phyloP scores from a whole-genome alignment of 2,113 vertebrate genomes.

The Pyrgilauda ruficollis region DNA sequence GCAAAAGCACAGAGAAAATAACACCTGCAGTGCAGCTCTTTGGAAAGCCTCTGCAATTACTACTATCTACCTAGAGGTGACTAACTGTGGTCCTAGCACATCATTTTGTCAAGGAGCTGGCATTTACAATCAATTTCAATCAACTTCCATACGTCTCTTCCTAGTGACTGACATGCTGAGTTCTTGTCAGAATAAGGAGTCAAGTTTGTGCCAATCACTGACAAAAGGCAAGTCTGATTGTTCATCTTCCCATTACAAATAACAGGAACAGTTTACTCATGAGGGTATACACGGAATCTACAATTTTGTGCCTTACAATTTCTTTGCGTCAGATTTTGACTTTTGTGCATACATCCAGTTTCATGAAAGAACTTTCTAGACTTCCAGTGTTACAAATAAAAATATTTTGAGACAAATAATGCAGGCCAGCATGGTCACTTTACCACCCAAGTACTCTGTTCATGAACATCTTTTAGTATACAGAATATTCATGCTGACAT shows the following conservation, averaged over 20 bases:
- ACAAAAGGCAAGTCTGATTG: slow-evolving; percentile 17
- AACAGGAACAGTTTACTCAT: not conserved
- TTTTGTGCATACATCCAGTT: fast-evolving
- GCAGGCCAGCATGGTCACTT: not conserved
- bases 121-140: slow-evolving; percentile 64
- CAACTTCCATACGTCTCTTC: slow-evolving; percentile 25
- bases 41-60: slow-evolving; percentile 25
- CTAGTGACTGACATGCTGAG: slow-evolving; percentile 33
- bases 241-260: slow-evolving; percentile 25
- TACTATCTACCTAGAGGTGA: not conserved
- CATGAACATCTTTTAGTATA: not conserved
- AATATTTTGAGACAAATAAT: not conserved
- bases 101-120: slow-evolving; percentile 51
- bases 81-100: not conserved
- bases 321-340: not conserved
- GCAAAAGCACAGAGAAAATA: slow-evolving; percentile 48
- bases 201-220: slow-evolving; percentile 49
- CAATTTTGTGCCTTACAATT: not conserved
- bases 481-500: not conserved
- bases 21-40: slow-evolving; percentile 22
- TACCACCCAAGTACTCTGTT: not conserved
- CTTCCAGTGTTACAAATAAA: not conserved
- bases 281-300: not conserved
- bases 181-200: slow-evolving; percentile 20
- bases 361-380: not conserved